Base-by-base conservation (phyloP, 2,888 invertebrate genomes). In the Patella pellucida region DNA sequence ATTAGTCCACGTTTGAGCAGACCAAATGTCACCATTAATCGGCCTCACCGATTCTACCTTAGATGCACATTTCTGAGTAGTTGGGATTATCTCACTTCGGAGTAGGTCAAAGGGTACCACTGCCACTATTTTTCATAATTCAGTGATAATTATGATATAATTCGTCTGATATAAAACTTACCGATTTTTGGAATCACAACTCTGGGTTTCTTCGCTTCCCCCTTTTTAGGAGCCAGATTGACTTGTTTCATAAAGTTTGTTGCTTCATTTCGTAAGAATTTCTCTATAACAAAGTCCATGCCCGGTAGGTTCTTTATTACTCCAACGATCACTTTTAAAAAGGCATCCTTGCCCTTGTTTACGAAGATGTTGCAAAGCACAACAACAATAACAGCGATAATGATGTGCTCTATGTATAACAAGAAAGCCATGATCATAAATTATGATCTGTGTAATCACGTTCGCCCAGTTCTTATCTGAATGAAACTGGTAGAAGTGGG, bases 241-340 rank as follows among this genome's bases (percentile, higher is more conserved):
- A 82, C 79, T 73, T 84, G 83, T 12, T 79, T 78, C 27, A 87
- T 82, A 74, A 87, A 87, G 72, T 82, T 85, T 1, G 79, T 76
- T 11, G 85, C 86, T 68, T 86, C 85, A 41, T 81, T 84, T 23
- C 84, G 81, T 9, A 87, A 78, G 0, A 84, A 77, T 4, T 76
- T 69, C n/a, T 78, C 77, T 51, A 87, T 80, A 2, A 86, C 52
- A 0, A 72, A 69, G n/a, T 81, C 78, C 3, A 86, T 84, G 3
- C 87, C 86, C 15, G 85, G 86, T 0, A 86, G 76, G 68, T 75
- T 77, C 76, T 86, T 86, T 41, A 86, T 41, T 3, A 82, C 85
- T 4, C 85, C 72, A n/a, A 87, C 78, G 15, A 87, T 70, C 15
- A 85, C 82, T 69, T 84, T 77, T 27, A 84, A 70, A 69, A 86